Evolutionary conservation across 2,113 vertebrate genomes (phyloP).

Genomic region (Muscicapa adusta): DNA sequence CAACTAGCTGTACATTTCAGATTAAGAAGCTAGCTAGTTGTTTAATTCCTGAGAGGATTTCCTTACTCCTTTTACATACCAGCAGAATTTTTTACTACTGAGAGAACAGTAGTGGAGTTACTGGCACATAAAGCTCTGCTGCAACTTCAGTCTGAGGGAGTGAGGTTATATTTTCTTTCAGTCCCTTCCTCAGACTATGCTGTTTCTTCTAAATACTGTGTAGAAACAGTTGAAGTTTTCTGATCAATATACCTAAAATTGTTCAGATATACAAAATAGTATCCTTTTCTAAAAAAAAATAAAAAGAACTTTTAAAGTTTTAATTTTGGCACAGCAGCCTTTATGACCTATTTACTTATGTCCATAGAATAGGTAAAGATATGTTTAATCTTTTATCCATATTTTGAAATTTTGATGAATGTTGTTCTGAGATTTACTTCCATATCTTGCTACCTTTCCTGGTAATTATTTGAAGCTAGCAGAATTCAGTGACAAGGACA

Average conservation of each 20-base stretch:
- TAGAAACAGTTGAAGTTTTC: background rate
- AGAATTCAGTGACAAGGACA: background rate
- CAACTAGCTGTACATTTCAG: background rate
- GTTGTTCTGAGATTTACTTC: background rate
- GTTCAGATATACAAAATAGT: background rate
- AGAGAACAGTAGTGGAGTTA: background rate
- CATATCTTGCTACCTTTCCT: background rate
- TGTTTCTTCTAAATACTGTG: background rate
- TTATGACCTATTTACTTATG: background rate
- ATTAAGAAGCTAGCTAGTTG: background rate
- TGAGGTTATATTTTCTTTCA: background rate
- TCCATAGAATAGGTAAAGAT: accelerated
- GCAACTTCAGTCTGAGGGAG: background rate
- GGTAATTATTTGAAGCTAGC: background rate
- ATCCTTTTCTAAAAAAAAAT: background rate
- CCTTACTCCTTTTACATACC: background rate
- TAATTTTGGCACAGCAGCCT: background rate
- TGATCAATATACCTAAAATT: background rate
- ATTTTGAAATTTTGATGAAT: background rate
- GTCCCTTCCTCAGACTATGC: background rate
- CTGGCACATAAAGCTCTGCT: background rate
- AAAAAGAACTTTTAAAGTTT: background rate
- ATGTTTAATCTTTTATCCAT: background rate
- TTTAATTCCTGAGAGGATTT: background rate
- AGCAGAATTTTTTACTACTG: background rate